These are phyloP conservation scores for Lagopus leucura DNA, from an alignment of 2,113 vertebrate genomes.

Conservation along the genomic window DNA sequence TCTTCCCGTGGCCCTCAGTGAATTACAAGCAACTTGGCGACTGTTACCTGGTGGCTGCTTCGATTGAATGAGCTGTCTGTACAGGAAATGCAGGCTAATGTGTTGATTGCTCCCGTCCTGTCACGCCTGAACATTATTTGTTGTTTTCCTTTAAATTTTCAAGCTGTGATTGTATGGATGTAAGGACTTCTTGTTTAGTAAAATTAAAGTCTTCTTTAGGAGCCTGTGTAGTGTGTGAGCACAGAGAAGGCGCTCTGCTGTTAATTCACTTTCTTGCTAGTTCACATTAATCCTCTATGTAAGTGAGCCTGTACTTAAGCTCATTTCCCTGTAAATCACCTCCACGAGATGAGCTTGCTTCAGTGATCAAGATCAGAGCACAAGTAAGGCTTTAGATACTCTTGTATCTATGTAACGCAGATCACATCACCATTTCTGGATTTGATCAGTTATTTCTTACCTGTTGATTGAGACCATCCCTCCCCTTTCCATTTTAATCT, in stretches of 20 bases:
- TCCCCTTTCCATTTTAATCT: neutral
- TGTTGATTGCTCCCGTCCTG: neutral
- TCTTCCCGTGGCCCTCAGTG: neutral
- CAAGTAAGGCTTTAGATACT: neutral
- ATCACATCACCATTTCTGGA: neutral
- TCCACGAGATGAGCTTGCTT: conserved; percentile 15
- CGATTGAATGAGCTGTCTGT: neutral
- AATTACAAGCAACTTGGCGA: neutral
- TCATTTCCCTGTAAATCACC: conserved; percentile 20
- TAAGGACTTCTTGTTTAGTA: neutral
- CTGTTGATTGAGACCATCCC: neutral
- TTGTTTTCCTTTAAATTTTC: neutral
- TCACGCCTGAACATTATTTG: neutral
- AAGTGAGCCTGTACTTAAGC: conserved; percentile 36
- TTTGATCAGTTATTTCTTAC: neutral
- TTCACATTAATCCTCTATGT: neutral
- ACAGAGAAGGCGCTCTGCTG: neutral
- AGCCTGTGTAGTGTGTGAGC: neutral
- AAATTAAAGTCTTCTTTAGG: accelerated
- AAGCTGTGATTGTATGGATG: accelerated
- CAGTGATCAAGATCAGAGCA: neutral
- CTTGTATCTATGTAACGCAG: neutral
- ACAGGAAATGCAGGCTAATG: neutral
- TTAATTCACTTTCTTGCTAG: conserved; percentile 26
- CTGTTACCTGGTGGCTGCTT: neutral